Evolutionary conservation across 2,888 invertebrate genomes (phyloP), one percentile per base, ranked within the genome.

Genomic region (Ormyrus pomaceus): DNA sequence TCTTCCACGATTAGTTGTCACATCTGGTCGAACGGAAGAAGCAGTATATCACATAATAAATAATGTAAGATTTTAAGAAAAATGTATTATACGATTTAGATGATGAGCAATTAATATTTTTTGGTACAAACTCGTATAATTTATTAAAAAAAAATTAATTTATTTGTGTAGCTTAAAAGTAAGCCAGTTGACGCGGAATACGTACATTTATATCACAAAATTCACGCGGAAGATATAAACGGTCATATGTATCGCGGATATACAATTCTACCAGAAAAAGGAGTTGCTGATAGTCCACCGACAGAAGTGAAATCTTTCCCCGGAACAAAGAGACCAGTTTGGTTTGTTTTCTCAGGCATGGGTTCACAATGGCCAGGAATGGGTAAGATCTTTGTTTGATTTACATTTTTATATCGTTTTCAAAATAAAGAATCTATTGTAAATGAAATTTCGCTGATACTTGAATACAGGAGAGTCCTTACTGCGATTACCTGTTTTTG

Each of bases 261-360:
- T 87, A 92, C 94, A 0, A 88, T 97, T 45, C 83, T 92, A n/a
- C 91, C 92, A 91, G 75, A 85, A 9, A 81, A 79, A 13, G 82
- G 82, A 9, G n/a, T 68, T 4, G 45, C 68, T 0, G 53, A 71
- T 7, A 51, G 73, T 2, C 5, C 62, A n/a, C 9, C 61, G 0
- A 56, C 46, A 48, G 80, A 93, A 58, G 89, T 93, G 46, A 92
- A 94, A 84, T 58, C 70, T 7, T 82, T 45, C 34, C 0, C 56
- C 2, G 95, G 94, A 0, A 91, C 92, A 0, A 92, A 92, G 74
- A 92, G 95, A 0, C 96, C 97, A 1, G 92, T 97, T 0, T 97
- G 97, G 94, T 97, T 95, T 91, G 94, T 97, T 61, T 98, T 97
- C 91, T 96, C 97, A 73, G 97, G 97, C 53, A 96, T 98, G 96